phyloP scores from a whole-genome alignment of 1,140 invertebrate species.

The Zaprionus vittiger region DNA sequence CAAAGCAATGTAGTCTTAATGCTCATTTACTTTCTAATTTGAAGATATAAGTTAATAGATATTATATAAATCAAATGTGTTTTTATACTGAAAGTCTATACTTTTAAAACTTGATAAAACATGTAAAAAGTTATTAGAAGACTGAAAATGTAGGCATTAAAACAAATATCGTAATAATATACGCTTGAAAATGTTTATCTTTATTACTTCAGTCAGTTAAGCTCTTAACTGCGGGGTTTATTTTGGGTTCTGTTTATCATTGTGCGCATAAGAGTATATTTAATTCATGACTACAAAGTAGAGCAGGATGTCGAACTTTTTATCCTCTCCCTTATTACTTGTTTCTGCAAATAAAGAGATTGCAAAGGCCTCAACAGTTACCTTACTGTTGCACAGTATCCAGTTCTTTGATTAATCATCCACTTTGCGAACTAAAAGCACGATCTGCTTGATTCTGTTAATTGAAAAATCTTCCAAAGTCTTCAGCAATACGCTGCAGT shows the following conservation, averaged over 20 bases:
- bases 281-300: not conserved
- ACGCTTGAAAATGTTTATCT: not conserved
- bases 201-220: not conserved
- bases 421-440: too few relatives aligned
- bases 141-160: slow-evolving; percentile 4
- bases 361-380: too few relatives aligned
- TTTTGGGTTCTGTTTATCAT: not conserved
- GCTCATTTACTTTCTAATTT: slow-evolving; percentile 4
- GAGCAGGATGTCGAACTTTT: too few relatives aligned
- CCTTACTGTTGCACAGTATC: too few relatives aligned
- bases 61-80: not conserved
- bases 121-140: slow-evolving; percentile 7
- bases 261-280: not conserved
- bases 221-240: not conserved
- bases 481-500: too few relatives aligned
- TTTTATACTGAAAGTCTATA: not conserved
- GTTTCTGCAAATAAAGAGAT: too few relatives aligned
- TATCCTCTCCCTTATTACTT: too few relatives aligned
- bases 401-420: too few relatives aligned
- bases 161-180: not conserved
- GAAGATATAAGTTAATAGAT: not conserved
- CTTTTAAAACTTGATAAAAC: not conserved
- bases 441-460: too few relatives aligned
- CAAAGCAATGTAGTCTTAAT: not conserved
- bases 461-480: too few relatives aligned